Evolutionary conservation across 2,797 vertebrate genomes (phyloP).

Genomic region (Myotis planiceps): DNA sequence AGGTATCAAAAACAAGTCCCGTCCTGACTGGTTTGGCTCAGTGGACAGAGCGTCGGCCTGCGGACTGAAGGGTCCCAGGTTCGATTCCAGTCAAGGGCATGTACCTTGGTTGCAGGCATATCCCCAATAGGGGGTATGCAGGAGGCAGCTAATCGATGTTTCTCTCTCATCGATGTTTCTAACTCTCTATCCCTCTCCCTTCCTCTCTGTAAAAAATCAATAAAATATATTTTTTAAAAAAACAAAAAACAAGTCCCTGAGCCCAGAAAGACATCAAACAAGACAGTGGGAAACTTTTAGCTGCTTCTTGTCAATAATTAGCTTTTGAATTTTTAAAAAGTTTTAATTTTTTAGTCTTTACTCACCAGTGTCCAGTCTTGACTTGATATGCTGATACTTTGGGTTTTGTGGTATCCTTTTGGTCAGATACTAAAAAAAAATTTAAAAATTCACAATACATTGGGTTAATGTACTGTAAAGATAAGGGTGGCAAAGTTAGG

Average conservation of each 20-base stretch:
- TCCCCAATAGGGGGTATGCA: too few species aligned
- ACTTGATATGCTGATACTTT: constrained; percentile 93
- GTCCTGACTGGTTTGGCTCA: too few species aligned
- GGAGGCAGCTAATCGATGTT: too few species aligned
- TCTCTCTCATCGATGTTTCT: too few species aligned
- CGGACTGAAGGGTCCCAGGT: too few species aligned
- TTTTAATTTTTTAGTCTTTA: constrained; percentile 54
- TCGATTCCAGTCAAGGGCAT: too few species aligned
- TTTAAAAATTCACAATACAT: constrained; percentile 38
- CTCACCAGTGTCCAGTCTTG: constrained; percentile 94
- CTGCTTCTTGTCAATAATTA: neutral
- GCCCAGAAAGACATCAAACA: constrained; percentile 3
- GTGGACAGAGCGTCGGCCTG: too few species aligned
- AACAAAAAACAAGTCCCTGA: constrained; percentile 9
- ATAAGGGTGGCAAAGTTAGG: neutral
- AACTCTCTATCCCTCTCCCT: too few species aligned
- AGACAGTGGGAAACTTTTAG: constrained; percentile 12
- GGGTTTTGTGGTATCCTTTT: constrained; percentile 93
- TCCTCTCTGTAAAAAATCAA: too few species aligned
- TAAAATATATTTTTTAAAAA: too few species aligned
- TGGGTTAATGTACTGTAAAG: constrained; percentile 6
- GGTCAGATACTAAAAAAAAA: constrained; percentile 89
- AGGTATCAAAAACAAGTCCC: constrained; percentile 27
- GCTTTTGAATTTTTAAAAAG: neutral
- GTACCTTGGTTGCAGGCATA: too few species aligned